phyloP scores from a whole-genome alignment of 1,140 invertebrate species.

The Cylas formicarius region DNA sequence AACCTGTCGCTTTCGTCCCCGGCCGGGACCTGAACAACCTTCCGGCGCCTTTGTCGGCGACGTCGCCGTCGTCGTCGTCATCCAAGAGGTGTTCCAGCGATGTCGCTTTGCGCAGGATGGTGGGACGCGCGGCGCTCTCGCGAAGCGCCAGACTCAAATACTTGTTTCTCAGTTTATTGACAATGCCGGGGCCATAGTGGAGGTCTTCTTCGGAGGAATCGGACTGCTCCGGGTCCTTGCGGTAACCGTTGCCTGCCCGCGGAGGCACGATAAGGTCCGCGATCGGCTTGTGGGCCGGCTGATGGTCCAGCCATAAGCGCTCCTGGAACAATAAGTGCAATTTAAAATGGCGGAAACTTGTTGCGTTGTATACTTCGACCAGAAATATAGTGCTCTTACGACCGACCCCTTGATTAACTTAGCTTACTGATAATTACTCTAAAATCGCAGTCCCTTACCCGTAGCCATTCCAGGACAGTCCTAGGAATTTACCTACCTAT shows the following conservation, averaged over 20 bases:
- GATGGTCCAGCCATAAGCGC: slow-evolving; percentile 27
- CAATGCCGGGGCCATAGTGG: slow-evolving; percentile 86
- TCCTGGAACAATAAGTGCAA: slow-evolving; percentile 32
- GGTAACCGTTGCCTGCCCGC: slow-evolving; percentile 14
- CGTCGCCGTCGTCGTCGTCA: slow-evolving; percentile 48
- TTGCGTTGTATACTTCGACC: no score
- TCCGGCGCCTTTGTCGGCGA: slow-evolving; percentile 31
- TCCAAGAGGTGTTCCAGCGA: slow-evolving; percentile 79
- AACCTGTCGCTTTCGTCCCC: slow-evolving; percentile 12
- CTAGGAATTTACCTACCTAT: no score
- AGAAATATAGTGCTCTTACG: no score
- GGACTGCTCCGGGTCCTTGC: slow-evolving; percentile 32
- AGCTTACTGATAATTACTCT: no score
- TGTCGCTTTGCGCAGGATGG: slow-evolving; percentile 64
- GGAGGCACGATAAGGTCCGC: slow-evolving; percentile 1
- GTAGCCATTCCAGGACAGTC: no score
- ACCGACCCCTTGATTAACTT: no score
- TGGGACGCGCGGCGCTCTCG: slow-evolving; percentile 55
- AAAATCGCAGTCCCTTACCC: no score
- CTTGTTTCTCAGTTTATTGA: slow-evolving; percentile 75
- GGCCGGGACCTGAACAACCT: slow-evolving; percentile 10
- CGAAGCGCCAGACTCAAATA: slow-evolving; percentile 74
- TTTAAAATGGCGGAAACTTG: neutral
- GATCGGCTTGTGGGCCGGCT: slow-evolving; percentile 7
- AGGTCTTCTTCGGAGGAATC: slow-evolving; percentile 70